Evolutionary conservation across 1,140 invertebrate species (phyloP), one percentile per base, ranked within the genome.

Genomic region (Drosophila suzukii): DNA sequence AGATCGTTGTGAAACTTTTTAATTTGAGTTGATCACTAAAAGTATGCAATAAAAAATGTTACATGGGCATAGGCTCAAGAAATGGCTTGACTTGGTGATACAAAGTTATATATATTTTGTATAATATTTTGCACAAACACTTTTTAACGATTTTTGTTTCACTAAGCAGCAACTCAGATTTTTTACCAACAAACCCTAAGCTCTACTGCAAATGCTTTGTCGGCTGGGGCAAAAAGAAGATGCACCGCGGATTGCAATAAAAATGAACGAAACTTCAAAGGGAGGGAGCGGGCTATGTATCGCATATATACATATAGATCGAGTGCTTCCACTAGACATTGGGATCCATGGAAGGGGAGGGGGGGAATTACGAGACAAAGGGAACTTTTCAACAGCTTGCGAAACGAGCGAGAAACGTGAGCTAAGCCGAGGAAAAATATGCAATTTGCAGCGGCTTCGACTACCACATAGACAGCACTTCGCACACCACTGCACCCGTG

Each of bases 361-460:
- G 36, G 34, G n/a, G 41, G 39, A 11, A 27, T 27, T 27, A 47
- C 34, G 46, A 67, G 60, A 80, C 78, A 81, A 81, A 76, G 61
- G 55, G 75, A 81, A 80, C 78, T 79, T 80, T 80, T 70, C 39
- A 80, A 80, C 56, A 80, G 58, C 78, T 81, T 76, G 65, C 65
- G 65, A 81, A 81, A 81, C 62, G 57, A 77, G 72, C 70, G 58
- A 81, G 78, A 81, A 81, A 81, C 68, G 74, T 81, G 74, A 81
- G 74, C 50, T 74, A 63, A 77, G 78, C 75, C 39, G 38, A 78
- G 34, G 50, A 78, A 72, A 78, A 78, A 78, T 56, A 78, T 78
- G 73, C 61, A 81, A 81, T 78, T 78, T 72, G 41, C 65, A 71
- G 51, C 50, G 58, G 50, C 41, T 68, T 34, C 46, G 47, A 38